A percentile compares a stretch with the other conserved stretches of the same genome.
Conservation (phyloP, 2,888 invertebrate genomes). For the Timema podura region DNA sequence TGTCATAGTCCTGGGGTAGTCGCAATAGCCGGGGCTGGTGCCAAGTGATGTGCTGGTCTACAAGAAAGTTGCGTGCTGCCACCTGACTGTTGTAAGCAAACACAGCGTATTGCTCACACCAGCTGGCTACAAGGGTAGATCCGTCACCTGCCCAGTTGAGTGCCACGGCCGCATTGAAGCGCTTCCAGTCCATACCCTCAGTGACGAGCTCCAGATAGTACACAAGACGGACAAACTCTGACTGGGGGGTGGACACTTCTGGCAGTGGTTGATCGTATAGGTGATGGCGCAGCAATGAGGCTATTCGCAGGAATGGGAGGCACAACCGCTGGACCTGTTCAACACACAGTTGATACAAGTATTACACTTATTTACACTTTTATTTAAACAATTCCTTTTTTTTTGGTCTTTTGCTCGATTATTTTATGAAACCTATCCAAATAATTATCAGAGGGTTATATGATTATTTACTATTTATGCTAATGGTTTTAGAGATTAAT, state of each 20-base stretch:
- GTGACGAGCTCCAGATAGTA: constrained; percentile 73
- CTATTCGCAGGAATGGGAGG: constrained; percentile 78
- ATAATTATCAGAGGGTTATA: not conserved
- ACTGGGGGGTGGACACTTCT: constrained; percentile 45
- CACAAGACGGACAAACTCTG: constrained; percentile 73
- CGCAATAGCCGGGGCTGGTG: constrained; percentile 75
- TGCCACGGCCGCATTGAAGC: constrained; percentile 56
- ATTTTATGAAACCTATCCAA: not conserved
- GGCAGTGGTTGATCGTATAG: constrained; percentile 46
- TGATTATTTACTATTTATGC: too few relatives aligned
- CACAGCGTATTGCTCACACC: constrained; percentile 65
- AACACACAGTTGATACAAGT: not conserved
- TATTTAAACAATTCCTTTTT: not conserved
- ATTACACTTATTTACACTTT: not conserved
- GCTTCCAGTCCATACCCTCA: constrained; percentile 61
- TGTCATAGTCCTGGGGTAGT: constrained; percentile 88
- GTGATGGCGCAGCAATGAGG: constrained; percentile 78
- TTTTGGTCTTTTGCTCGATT: not conserved
- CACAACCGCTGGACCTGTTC: constrained; percentile 69
- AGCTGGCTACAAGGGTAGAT: constrained; percentile 50
- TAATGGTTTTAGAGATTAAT: too few relatives aligned
- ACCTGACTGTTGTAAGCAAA: constrained; percentile 53
- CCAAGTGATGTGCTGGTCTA: constrained; percentile 74
- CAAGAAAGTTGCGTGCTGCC: constrained; percentile 63
- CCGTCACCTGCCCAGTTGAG: constrained; percentile 38